Evolutionary conservation across 1,140 invertebrate species (phyloP), one percentile per base, ranked within the genome.

Genomic region (Anastrepha obliqua): DNA sequence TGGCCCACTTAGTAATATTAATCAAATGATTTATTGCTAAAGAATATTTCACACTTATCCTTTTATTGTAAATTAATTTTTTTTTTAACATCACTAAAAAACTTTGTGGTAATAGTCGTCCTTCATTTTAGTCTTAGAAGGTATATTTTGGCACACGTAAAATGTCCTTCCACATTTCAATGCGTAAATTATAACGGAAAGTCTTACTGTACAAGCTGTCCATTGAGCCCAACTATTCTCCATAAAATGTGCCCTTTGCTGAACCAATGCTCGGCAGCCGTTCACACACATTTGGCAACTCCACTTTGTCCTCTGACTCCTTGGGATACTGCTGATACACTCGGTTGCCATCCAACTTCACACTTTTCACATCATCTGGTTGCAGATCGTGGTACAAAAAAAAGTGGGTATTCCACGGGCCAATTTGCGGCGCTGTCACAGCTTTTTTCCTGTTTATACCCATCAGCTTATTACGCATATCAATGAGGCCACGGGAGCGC

Each of bases 321-420:
- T 47, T 64, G 1, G 91, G 91, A 89, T 91, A 92, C 81, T 92
- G 91, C 65, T 92, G 91, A 65, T 92, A 92, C 13, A 91, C 70
- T n/a, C 91, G 89, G 17, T 88, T 89, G 70, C 87, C 90, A 74
- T 64, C 91, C 88, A 92, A 78, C 15, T 89, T 89, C 1, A 92
- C 89, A 42, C 89, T 86, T 55, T 89, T 90, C 59, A 91, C 67
- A 65, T 91, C 91, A 17, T 90, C 87, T n/a, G 91, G 88, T n/a
- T 89, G 89, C 51, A 91, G 90, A 62, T 92, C 88, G 87, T 92
- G 91, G 59, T 90, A 91, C 29, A 92, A 85, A 55, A 91, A 92
- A 60, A 91, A 90, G 86, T 92, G 92, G 11, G 91, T 90, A 74
- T 91, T 90, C 90, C 90, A 92, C 70, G 92, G 90, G 13, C 91